Evolutionary conservation across 2,797 vertebrate genomes (phyloP).

Genomic region (Sylvilagus floridanus): DNA sequence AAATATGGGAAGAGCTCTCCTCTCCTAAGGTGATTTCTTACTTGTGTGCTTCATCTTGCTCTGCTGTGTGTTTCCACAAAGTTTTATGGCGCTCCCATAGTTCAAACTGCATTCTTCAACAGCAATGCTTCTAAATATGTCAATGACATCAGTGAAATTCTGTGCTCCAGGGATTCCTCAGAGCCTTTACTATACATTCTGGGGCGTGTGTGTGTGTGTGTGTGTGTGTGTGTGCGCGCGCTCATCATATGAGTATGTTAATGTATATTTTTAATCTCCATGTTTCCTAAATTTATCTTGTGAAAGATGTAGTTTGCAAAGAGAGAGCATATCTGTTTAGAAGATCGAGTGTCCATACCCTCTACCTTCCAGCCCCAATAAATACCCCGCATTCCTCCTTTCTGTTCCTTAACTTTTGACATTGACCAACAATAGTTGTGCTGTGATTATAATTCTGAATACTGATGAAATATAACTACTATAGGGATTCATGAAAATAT

Average conservation of each 20-base stretch:
- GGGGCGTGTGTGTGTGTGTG: neutral
- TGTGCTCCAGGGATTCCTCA: neutral
- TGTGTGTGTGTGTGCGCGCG: neutral
- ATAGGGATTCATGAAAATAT: neutral
- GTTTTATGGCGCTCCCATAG: neutral
- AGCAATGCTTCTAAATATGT: neutral
- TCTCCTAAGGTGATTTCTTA: neutral
- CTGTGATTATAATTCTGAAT: slow-evolving; percentile 22
- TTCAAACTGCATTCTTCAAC: neutral
- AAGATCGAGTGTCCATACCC: neutral
- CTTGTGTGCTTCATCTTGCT: neutral
- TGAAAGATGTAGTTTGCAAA: slow-evolving; percentile 35
- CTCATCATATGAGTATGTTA: neutral
- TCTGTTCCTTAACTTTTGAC: neutral
- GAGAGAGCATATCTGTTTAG: neutral
- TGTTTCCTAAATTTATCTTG: neutral
- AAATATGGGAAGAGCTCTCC: neutral
- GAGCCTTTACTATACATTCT: neutral
- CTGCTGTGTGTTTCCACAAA: neutral
- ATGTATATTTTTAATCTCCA: neutral
- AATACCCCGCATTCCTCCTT: neutral
- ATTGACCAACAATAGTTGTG: neutral
- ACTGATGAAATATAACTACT: neutral
- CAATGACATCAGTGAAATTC: slow-evolving; percentile 9
- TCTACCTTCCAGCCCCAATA: no score